Percentiles rank a stretch among this genome's conserved stretches.
phyloP scores from a whole-genome alignment of 2,113 vertebrate genomes.

The Hippocampus comes region DNA sequence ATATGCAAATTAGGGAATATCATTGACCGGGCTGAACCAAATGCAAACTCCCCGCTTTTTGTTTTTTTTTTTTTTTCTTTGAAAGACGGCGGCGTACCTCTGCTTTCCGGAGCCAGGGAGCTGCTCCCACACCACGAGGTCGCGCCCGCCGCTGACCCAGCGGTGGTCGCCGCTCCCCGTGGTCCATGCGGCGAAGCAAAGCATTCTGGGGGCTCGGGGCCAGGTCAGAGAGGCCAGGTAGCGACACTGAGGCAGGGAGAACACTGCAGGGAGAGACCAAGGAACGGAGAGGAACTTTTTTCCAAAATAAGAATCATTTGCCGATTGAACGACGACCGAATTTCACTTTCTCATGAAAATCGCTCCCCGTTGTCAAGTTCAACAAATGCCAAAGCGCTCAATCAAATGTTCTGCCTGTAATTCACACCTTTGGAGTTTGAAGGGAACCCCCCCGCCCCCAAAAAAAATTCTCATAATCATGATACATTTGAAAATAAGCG shows the following conservation, averaged over 20 bases:
- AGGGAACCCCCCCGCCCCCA: no score
- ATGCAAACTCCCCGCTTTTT: neutral
- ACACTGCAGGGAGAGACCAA: slow-evolving; percentile 58
- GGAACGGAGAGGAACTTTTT: neutral
- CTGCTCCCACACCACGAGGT: slow-evolving; percentile 76
- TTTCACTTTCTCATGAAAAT: no score
- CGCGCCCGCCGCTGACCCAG: slow-evolving; percentile 74
- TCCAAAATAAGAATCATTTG: no score
- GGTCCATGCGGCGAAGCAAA: slow-evolving; percentile 74
- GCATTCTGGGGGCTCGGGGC: slow-evolving; percentile 66
- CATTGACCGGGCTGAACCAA: slow-evolving; percentile 3
- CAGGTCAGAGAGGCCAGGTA: slow-evolving; percentile 74
- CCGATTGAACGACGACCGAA: no score
- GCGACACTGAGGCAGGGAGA: slow-evolving; percentile 69
- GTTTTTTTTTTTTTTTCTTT: neutral
- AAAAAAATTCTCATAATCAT: no score
- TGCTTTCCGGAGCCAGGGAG: slow-evolving; percentile 67
- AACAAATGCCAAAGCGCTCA: no score
- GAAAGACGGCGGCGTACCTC: slow-evolving; percentile 52
- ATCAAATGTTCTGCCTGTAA: no score
- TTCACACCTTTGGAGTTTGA: no score
- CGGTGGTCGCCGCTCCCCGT: slow-evolving; percentile 76
- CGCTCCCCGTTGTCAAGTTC: no score
- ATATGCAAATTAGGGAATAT: slow-evolving; percentile 37
- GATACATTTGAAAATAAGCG: no score